phyloP scores from a whole-genome alignment of 2,113 vertebrate genomes.

The Brachyhypopomus occidentalis region DNA sequence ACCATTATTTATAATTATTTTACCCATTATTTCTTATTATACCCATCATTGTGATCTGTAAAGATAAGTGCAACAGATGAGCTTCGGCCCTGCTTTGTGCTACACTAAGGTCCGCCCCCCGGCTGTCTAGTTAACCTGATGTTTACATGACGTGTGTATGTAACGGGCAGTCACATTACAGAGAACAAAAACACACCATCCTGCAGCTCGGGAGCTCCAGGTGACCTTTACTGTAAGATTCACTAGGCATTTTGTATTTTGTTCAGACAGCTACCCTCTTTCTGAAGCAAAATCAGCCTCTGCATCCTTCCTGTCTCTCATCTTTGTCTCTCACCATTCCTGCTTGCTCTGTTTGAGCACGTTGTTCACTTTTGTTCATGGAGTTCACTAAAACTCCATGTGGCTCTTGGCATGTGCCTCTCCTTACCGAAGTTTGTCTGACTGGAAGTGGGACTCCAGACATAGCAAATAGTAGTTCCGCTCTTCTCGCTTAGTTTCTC shows the following conservation, averaged over 20 bases:
- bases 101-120: too few relatives aligned
- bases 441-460: background rate
- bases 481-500: background rate
- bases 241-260: too few relatives aligned
- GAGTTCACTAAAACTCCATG: background rate
- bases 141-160: background rate
- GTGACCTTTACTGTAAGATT: too few relatives aligned
- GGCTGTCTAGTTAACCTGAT: constrained; percentile 2
- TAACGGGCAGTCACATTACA: background rate
- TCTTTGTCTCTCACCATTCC: background rate
- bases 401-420: background rate
- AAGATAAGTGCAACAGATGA: too few relatives aligned
- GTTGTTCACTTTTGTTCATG: constrained; percentile 6
- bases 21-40: too few relatives aligned
- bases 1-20: too few relatives aligned
- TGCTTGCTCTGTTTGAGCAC: background rate
- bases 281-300: background rate
- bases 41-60: too few relatives aligned
- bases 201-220: too few relatives aligned
- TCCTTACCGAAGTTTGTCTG: constrained; percentile 10
- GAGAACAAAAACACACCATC: too few relatives aligned
- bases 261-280: too few relatives aligned
- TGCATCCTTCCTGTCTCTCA: background rate
- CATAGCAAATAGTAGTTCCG: constrained; percentile 1
- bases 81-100: too few relatives aligned